A percentile compares a stretch with the other conserved stretches of the same genome.
phyloP scores from a whole-genome alignment of 2,113 vertebrate genomes.

The Coreoperca whiteheadi region DNA sequence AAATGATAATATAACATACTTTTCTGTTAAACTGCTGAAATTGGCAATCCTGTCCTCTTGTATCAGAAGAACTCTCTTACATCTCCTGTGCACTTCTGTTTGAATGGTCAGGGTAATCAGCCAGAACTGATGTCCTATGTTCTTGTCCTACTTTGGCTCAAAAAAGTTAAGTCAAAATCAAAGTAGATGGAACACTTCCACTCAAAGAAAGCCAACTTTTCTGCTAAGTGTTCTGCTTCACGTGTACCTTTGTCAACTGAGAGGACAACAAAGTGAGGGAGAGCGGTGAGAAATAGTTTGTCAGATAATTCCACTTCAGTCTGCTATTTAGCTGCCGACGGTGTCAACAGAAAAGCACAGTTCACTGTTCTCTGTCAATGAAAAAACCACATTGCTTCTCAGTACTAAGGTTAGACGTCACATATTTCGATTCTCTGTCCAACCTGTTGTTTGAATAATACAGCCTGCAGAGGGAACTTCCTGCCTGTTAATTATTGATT shows the following conservation, averaged over 20 bases:
- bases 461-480: conserved; percentile 50
- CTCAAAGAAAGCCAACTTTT: conserved; percentile 18
- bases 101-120: conserved; percentile 61
- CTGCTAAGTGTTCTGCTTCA: background rate
- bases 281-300: background rate
- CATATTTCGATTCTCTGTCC: conserved; percentile 49
- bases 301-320: conserved; percentile 23
- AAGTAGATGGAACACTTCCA: conserved; percentile 16
- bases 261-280: conserved; percentile 1
- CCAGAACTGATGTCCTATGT: conserved; percentile 56
- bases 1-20: background rate
- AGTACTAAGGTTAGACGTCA: conserved; percentile 30
- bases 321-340: conserved; percentile 30
- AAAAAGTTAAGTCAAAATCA: conserved; percentile 37
- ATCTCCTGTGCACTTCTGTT: conserved; percentile 52
- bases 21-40: conserved; percentile 33
- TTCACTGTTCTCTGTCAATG: conserved; percentile 25
- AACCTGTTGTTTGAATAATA: conserved; percentile 55
- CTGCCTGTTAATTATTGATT: conserved; percentile 67
- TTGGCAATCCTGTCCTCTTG: conserved; percentile 33
- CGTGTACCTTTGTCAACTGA: background rate
- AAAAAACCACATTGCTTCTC: conserved; percentile 41
- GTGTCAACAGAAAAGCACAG: conserved; percentile 16
- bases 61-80: conserved; percentile 23
- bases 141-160: conserved; percentile 52